Evolutionary conservation across 2,888 invertebrate species (phyloP).

Genomic region (Stenolophus ochropezus): DNA sequence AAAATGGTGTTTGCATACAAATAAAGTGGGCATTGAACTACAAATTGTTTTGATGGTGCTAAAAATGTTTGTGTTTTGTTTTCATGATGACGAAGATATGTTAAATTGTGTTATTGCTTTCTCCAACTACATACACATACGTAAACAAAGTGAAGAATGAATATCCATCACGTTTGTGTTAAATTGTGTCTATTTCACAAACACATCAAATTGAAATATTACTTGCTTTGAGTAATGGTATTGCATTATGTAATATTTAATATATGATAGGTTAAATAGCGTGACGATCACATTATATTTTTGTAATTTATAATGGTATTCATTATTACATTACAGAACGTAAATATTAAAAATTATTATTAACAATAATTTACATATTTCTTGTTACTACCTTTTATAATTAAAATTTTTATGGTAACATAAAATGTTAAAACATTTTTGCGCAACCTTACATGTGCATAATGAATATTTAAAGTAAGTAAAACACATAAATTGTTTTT

Average conservation of each 20-base stretch:
- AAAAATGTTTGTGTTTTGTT: background rate
- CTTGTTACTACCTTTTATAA: background rate
- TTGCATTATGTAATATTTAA: background rate
- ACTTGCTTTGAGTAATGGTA: background rate
- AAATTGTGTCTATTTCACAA: no score
- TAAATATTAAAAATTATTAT: background rate
- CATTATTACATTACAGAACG: background rate
- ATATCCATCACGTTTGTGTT: no score
- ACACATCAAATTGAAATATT: no score
- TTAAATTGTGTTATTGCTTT: background rate
- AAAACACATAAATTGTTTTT: slow-evolving; percentile 6
- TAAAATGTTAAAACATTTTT: slow-evolving; percentile 3
- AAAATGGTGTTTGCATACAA: slow-evolving; percentile 15
- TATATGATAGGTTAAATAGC: background rate
- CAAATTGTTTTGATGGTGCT: background rate
- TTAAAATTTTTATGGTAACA: slow-evolving; percentile 13
- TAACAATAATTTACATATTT: background rate
- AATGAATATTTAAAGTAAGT: slow-evolving; percentile 10
- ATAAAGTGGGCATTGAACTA: background rate
- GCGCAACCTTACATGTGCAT: slow-evolving; percentile 4
- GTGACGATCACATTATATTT: background rate
- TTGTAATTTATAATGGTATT: background rate
- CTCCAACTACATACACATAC: background rate
- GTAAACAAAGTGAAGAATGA: background rate
- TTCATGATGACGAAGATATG: background rate